These are phyloP conservation scores for Arenaria interpres DNA, from an alignment of 2,113 vertebrate genomes.

Conservation along the genomic window DNA sequence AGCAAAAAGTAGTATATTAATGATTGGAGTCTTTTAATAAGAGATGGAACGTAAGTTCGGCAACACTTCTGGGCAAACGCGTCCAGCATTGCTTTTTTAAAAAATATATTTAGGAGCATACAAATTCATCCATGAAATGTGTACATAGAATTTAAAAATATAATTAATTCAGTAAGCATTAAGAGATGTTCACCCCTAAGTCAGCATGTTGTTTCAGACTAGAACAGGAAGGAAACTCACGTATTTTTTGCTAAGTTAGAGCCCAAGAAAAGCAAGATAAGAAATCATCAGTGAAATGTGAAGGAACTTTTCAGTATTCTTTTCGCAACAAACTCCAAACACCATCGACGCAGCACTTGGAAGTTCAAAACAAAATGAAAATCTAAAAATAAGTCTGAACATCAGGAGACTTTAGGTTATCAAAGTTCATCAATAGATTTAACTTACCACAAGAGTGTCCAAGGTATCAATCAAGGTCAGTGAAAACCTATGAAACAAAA, in stretches of 20 bases:
- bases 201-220: neutral
- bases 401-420: neutral
- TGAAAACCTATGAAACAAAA: slow-evolving; percentile 85
- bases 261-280: neutral
- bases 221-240: neutral
- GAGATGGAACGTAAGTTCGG: neutral
- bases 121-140: neutral
- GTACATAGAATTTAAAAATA: neutral
- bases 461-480: slow-evolving; percentile 96
- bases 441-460: slow-evolving; percentile 95
- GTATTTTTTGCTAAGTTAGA: neutral
- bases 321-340: neutral
- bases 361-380: neutral
- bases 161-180: neutral
- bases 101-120: neutral
- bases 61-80: neutral
- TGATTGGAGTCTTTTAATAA: neutral
- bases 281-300: neutral
- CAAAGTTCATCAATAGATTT: neutral
- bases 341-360: neutral
- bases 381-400: neutral
- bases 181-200: neutral
- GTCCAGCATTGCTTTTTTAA: neutral
- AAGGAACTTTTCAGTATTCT: neutral
- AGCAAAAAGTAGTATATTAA: neutral